Base-by-base conservation (phyloP, 2,888 invertebrate species). In the Carpatolechia fugitivella region DNA sequence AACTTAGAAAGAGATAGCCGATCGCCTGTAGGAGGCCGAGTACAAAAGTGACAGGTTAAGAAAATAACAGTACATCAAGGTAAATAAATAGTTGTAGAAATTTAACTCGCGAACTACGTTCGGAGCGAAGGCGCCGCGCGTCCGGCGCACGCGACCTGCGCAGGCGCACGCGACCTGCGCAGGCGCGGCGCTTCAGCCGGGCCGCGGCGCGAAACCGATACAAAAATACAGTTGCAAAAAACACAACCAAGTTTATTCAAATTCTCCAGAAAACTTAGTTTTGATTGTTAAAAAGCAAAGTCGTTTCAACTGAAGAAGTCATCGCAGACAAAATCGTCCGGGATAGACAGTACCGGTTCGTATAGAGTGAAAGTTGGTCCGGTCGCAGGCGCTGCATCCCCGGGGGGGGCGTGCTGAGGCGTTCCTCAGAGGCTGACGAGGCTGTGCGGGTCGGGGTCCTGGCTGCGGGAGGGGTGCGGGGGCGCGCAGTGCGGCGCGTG, bases 351-450 rank as follows among this genome's bases (percentile, higher is more conserved):
- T 6, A 24, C 3, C 24, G 24, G 24, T 24, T 24, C 24, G 3
- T 6, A 4, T 6, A 24, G 6, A 6, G 6, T 55, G 24, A 24
- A 6, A 3, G 24, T 24, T 3, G 24, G 24, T n/a, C n/a, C n/a
- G n/a, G n/a, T n/a, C n/a, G n/a, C n/a, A n/a, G n/a, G n/a, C n/a
- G n/a, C n/a, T n/a, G n/a, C n/a, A n/a, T n/a, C n/a, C n/a, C n/a
- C n/a, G 56, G 64, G 63, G 60, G 69, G 61, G 66, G 61, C 61
- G 65, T 61, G 64, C 64, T 62, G 20, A 64, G 69, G 38, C 63
- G 64, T 24, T 6, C 65, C 74, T 95, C 95, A 96, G 92, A 96
- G 95, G 74, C 96, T 95, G 82, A 96, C 96, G 75, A 97, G 92
- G 82, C 95, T 96, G 78, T 94, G 94, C 54, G 93, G 92, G 72